Conservation (phyloP, 2,888 invertebrate species). For the Trachelus troglodyta region DNA sequence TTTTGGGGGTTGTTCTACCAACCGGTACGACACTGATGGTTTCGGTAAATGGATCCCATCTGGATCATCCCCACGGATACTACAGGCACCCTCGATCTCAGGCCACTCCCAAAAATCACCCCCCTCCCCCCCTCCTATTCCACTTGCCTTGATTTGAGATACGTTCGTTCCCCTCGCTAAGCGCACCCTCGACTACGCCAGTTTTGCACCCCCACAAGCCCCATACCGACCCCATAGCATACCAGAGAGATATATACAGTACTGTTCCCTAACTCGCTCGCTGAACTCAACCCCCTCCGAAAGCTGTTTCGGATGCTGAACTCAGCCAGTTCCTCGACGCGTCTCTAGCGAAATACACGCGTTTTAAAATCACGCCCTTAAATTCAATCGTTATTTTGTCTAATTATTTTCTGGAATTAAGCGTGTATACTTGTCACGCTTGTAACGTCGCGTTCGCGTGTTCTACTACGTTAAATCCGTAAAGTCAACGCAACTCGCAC, state of each 20-base stretch:
- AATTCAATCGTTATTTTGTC: neutral
- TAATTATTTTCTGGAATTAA: slow-evolving; percentile 3
- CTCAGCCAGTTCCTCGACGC: slow-evolving; percentile 50
- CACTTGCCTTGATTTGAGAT: slow-evolving; percentile 1
- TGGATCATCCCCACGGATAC: neutral
- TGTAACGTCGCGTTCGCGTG: neutral
- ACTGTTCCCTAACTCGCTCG: slow-evolving; percentile 42
- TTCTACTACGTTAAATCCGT: neutral
- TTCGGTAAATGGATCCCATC: neutral
- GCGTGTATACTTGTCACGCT: neutral
- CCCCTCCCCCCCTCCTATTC: neutral
- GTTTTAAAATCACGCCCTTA: slow-evolving; percentile 14
- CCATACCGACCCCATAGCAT: slow-evolving; percentile 35
- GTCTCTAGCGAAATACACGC: slow-evolving; percentile 47
- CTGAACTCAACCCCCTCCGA: slow-evolving; percentile 36
- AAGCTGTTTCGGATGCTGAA: slow-evolving; percentile 38
- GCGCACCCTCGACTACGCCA: slow-evolving; percentile 36
- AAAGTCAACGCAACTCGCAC: neutral
- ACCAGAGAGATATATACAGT: slow-evolving; percentile 28
- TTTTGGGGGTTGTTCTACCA: neutral
- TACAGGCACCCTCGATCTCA: neutral
- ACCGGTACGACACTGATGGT: neutral
- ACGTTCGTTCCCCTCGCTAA: slow-evolving; percentile 40
- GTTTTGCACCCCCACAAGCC: slow-evolving; percentile 41
- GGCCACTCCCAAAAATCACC: neutral